Percentiles rank a stretch among this genome's conserved stretches.
Evolutionary conservation across 2,888 invertebrate genomes (phyloP).

Genomic region (Erannis defoliaria): DNA sequence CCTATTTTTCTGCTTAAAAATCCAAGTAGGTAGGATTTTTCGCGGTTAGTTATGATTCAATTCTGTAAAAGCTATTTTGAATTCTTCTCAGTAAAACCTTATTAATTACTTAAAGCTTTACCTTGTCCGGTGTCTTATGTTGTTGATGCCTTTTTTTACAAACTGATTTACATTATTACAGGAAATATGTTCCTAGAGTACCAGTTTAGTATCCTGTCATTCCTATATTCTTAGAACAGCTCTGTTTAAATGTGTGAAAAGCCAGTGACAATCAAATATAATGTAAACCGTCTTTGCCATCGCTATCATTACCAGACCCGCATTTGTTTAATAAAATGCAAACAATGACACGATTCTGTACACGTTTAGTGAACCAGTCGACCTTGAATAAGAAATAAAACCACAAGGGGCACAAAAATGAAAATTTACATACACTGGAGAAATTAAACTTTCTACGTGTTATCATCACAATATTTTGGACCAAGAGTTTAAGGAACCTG

Average conservation of each 20-base stretch:
- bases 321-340: slow-evolving; percentile 38
- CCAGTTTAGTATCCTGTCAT: slow-evolving; percentile 6
- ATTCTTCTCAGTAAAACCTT: slow-evolving; percentile 13
- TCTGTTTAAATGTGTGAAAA: slow-evolving; percentile 1
- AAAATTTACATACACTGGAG: slow-evolving; percentile 67
- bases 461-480: slow-evolving; percentile 42
- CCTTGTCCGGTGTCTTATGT: slow-evolving; percentile 3
- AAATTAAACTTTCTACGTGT: slow-evolving; percentile 75
- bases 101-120: slow-evolving; percentile 2
- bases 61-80: slow-evolving; percentile 2
- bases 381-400: slow-evolving; percentile 33
- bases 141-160: background rate
- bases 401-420: slow-evolving; percentile 49
- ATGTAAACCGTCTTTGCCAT: background rate
- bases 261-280: background rate
- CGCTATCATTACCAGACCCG: slow-evolving; percentile 23
- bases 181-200: slow-evolving; percentile 4
- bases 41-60: slow-evolving; percentile 10
- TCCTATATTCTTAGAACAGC: no score
- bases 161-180: background rate
- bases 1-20: slow-evolving; percentile 7
- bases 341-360: slow-evolving; percentile 32
- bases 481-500: slow-evolving; percentile 40
- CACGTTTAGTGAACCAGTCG: slow-evolving; percentile 20
- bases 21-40: background rate